Evolutionary conservation across 2,113 vertebrate genomes (phyloP), one percentile per base, ranked within the genome.

Genomic region (Rhipidura dahli): DNA sequence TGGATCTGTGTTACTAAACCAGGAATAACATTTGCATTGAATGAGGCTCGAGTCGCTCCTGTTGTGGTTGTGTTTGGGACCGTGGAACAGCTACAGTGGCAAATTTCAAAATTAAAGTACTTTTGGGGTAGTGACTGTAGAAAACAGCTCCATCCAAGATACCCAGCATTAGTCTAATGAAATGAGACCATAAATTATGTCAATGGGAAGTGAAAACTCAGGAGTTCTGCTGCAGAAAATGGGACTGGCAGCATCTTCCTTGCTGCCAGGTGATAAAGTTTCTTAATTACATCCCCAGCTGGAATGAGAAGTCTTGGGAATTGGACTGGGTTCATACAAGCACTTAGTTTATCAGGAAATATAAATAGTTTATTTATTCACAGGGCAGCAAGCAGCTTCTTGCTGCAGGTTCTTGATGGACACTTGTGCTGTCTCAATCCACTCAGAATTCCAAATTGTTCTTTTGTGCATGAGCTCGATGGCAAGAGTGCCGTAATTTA

Each of bases 361-460:
- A 97, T n/a, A 97, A 98, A 97, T 97, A 94, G 96, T 96, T 97
- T 96, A 97, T 98, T 98, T 98, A 97, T 97, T 98, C 89, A 65
- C 87, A 61, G 93, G 93, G 95, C 75, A 93, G 92, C 97, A 93
- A 86, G 92, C 90, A 89, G 93, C 93, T 87, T 92, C 92, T 96
- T 95, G 77, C 96, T 97, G 23, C 68, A 79, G 83, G 76, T 94
- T 96, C 97, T 94, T 97, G 97, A 98, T 97, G 97, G 97, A 97
- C 97, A 78, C 86, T 97, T 92, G 87, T 93, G 94, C 93, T 94
- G 87, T 61, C 97, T 98, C 95, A 94, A 88, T 94, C 96, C 94
- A 70, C 96, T 95, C 97, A 75, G 94, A 97, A 96, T 94, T 94
- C 94, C 90, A 37, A 97, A 94, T 64, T 51, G 75, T 97, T 95